phyloP scores from a whole-genome alignment of 2,113 vertebrate species.

The Cyphomyrus plagiostoma region DNA sequence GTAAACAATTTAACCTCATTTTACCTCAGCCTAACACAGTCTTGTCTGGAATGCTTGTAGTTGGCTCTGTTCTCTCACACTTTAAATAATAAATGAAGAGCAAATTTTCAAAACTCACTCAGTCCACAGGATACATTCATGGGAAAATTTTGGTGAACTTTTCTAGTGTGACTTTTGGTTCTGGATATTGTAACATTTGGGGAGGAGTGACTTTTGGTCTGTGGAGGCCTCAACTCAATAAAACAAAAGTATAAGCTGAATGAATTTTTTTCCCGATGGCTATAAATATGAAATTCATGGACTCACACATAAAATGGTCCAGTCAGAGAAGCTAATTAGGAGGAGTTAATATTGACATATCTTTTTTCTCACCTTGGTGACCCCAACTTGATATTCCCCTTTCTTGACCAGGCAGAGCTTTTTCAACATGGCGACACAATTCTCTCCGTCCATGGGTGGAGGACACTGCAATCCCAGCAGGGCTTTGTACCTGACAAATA shows the following conservation, averaged over 20 bases:
- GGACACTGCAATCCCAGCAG: conserved; percentile 70
- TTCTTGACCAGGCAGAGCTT: conserved; percentile 70
- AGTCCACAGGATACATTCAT: background rate
- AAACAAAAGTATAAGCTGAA: background rate
- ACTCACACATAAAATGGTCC: background rate
- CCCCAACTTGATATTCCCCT: conserved; percentile 73
- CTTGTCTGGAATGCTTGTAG: background rate
- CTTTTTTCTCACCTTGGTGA: conserved; percentile 74
- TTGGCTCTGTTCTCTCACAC: background rate
- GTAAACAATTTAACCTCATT: background rate
- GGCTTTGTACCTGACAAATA: conserved; percentile 75
- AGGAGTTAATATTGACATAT: background rate
- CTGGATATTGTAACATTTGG: background rate
- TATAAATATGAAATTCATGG: background rate
- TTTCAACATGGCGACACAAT: conserved; percentile 76
- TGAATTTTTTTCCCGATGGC: background rate
- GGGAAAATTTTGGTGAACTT: background rate
- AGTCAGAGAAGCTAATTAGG: background rate
- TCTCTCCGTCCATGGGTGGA: conserved; percentile 70
- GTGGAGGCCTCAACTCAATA: background rate
- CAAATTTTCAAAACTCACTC: background rate
- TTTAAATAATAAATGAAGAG: background rate
- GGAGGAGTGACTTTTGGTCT: background rate
- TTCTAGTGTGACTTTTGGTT: background rate
- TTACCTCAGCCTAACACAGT: background rate